Percentiles rank a stretch among this genome's conserved stretches.
These are phyloP conservation scores for Incurvaria masculella DNA, from an alignment of 2,888 invertebrate species.

Conservation along the genomic window DNA sequence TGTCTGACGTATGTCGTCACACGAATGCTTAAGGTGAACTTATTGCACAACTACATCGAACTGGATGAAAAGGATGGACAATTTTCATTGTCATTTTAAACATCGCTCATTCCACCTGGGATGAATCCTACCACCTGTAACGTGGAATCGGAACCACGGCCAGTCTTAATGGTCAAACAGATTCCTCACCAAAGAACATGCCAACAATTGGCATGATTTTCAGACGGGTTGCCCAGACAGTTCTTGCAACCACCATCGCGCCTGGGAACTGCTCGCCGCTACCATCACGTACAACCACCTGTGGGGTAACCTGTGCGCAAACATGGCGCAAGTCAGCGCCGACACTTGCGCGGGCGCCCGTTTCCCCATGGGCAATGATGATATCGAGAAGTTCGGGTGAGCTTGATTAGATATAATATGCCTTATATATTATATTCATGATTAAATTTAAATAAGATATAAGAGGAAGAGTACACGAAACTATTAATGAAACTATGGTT, in stretches of 20 bases:
- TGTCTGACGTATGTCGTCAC: too few relatives aligned
- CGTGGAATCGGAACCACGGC: too few relatives aligned
- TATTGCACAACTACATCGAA: too few relatives aligned
- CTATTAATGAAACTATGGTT: slow-evolving; percentile 8
- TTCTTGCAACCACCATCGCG: slow-evolving; percentile 12
- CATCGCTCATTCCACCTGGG: too few relatives aligned
- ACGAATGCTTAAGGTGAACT: too few relatives aligned
- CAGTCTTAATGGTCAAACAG: too few relatives aligned
- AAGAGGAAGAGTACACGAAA: slow-evolving; percentile 6
- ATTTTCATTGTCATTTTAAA: too few relatives aligned
- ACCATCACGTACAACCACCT: slow-evolving; percentile 7
- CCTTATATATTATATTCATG: slow-evolving; percentile 1
- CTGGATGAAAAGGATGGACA: too few relatives aligned
- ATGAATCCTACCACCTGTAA: too few relatives aligned
- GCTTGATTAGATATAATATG: not conserved
- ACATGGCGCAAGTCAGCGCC: slow-evolving; percentile 6
- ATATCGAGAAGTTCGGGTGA: not conserved
- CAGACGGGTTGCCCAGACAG: slow-evolving; percentile 12
- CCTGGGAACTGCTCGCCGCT: slow-evolving; percentile 11
- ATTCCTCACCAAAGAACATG: too few relatives aligned
- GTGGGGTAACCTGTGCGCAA: slow-evolving; percentile 7
- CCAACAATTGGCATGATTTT: too few relatives aligned
- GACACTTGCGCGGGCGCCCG: slow-evolving; percentile 8
- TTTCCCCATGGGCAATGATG: slow-evolving; percentile 4
- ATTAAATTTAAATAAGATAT: slow-evolving; percentile 8